A percentile compares a stretch with the other conserved stretches of the same genome.
Conservation (phyloP, 35 echinoderm and acorn worm species). For the Apostichopus japonicus region DNA sequence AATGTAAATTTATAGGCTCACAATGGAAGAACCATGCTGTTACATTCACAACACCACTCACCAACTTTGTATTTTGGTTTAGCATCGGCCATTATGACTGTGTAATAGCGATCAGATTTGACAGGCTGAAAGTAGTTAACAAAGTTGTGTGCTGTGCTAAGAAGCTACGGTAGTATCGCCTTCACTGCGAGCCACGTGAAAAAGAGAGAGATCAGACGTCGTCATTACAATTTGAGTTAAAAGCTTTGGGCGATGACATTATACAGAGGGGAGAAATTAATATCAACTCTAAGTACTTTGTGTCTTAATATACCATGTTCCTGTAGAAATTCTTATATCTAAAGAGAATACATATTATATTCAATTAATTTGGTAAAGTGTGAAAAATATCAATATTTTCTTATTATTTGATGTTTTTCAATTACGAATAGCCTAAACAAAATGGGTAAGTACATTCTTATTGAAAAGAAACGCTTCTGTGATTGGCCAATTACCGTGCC, state of each 20-base stretch:
- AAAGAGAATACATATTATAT: no score
- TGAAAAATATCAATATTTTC: no score
- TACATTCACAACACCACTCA: not conserved
- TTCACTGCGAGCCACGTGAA: not conserved
- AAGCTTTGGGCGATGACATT: not conserved
- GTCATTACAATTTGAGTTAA: conserved; percentile 23
- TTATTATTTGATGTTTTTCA: not conserved
- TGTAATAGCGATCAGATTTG: not conserved
- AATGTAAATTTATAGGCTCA: no score
- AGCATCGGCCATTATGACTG: conserved; percentile 1
- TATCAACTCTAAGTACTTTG: no score
- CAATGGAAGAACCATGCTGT: no score
- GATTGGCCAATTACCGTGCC: not conserved
- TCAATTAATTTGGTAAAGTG: no score
- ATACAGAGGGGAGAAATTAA: not conserved
- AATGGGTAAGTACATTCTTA: not conserved
- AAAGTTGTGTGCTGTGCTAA: not conserved
- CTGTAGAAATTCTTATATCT: no score
- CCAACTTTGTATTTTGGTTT: conserved; percentile 51
- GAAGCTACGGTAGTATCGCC: not conserved
- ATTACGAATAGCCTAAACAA: not conserved
- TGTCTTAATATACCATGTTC: no score
- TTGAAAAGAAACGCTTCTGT: not conserved
- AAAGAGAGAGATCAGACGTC: not conserved
- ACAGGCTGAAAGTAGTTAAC: not conserved